Evolutionary conservation across 2,888 invertebrate genomes (phyloP).

Genomic region (Malacosoma neustria): DNA sequence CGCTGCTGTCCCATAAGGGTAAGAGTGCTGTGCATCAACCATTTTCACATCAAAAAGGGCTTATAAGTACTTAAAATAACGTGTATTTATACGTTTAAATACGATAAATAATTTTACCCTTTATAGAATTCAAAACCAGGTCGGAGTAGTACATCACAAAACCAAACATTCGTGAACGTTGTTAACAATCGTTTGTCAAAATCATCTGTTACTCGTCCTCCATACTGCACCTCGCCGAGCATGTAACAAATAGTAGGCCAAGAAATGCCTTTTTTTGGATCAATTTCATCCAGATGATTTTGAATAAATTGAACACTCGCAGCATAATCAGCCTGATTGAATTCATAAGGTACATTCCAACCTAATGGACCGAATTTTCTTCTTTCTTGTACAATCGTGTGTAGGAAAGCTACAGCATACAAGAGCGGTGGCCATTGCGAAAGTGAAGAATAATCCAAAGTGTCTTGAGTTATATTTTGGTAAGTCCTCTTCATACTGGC

Average conservation of each 20-base stretch:
- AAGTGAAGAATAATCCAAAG: conserved; percentile 92
- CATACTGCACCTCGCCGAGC: conserved; percentile 93
- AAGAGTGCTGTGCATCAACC: no score
- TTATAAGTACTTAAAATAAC: no score
- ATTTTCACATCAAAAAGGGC: no score
- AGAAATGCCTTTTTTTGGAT: conserved; percentile 96
- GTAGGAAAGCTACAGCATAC: conserved; percentile 95
- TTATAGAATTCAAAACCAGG: conserved; percentile 95
- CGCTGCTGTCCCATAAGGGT: no score
- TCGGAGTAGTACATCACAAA: conserved; percentile 90
- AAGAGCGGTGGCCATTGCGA: conserved; percentile 95
- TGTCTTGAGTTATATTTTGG: conserved; percentile 91
- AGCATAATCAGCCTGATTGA: conserved; percentile 96
- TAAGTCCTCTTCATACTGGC: conserved; percentile 97
- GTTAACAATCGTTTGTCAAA: conserved; percentile 95
- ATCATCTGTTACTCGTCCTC: conserved; percentile 96
- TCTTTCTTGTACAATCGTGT: conserved; percentile 95
- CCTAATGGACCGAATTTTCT: conserved; percentile 97
- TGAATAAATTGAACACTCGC: conserved; percentile 97
- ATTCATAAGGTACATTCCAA: conserved; percentile 98
- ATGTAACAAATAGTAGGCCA: conserved; percentile 98
- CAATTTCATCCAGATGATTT: conserved; percentile 97
- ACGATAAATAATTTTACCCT: conserved; percentile 41
- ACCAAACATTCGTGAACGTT: conserved; percentile 97
- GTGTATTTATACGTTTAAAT: not conserved